Base-by-base conservation (phyloP, 2,888 invertebrate genomes). In the Acronicta alni region DNA sequence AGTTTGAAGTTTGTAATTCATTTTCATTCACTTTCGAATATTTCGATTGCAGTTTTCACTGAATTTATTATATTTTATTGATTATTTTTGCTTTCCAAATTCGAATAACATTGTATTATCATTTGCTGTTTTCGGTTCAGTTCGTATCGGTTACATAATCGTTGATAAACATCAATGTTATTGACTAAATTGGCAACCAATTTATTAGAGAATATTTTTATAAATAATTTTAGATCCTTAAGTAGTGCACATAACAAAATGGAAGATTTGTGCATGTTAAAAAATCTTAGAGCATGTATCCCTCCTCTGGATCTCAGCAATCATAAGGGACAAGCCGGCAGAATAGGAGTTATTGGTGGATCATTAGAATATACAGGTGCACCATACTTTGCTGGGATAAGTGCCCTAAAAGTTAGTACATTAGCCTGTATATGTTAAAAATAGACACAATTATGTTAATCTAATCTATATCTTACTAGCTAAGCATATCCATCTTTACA, bases 311-410 rank as follows among this genome's bases (percentile, higher is more conserved):
- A 92, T 18, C 93, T 93, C 58, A 94, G 91, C 12, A 95, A 95
- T 74, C 97, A 98, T 87, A 99, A 99, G 94, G 99, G 99, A 39
- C 97, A 98, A 92, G 96, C 97, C 49, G 99, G 99, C 10, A 95
- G 98, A 80, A 97, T 99, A 72, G 99, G 98, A 37, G 96, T 99
- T 38, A 95, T 99, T 74, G 99, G 99, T 15, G 99, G 99, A 0
- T 98, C 98, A 55, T 89, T 96, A 47, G 99, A 99, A 93, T 99
- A 99, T 83, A 99, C 99, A 0, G 99, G 99, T 37, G 99, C 99
- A 0, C 99, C 99, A 4, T 99, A 98, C 88, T 99, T 98, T 94
- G 96, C 99, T 10, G 98, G 98, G 1, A 98, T 99, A 77, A 96
- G 98, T 75, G 97, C 98, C 7, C 90, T 99, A 44, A 97, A 97